Conservation (phyloP, 2,797 vertebrate genomes). For the Syngnathus rostellatus region DNA sequence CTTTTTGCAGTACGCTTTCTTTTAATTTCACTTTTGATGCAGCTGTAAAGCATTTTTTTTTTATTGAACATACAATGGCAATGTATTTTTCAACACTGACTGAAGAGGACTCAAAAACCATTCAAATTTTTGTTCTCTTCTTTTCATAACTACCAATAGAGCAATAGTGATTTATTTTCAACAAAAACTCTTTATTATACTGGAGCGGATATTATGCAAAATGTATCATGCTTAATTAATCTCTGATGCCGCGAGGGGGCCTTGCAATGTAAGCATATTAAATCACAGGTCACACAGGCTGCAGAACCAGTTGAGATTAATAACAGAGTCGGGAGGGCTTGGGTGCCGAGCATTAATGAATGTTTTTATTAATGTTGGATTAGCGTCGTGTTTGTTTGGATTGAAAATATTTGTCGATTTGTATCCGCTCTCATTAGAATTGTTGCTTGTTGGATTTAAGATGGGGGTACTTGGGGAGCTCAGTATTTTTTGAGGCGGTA, state of each 20-base stretch:
- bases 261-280: slow-evolving; percentile 31
- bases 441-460: neutral
- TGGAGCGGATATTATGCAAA: slow-evolving; percentile 44
- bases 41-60: neutral
- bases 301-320: slow-evolving; percentile 14
- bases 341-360: neutral
- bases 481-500: neutral
- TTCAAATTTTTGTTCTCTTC: slow-evolving; percentile 6
- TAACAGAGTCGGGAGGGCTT: slow-evolving; percentile 11
- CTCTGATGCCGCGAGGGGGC: slow-evolving; percentile 23
- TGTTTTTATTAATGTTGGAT: slow-evolving; percentile 25
- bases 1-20: neutral
- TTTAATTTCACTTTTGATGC: neutral
- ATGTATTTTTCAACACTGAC: neutral
- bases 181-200: slow-evolving; percentile 41
- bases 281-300: slow-evolving; percentile 29
- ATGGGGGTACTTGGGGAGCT: too few species aligned
- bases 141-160: slow-evolving; percentile 17
- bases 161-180: slow-evolving; percentile 37
- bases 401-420: slow-evolving; percentile 5
- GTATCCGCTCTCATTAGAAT: neutral
- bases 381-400: slow-evolving; percentile 15
- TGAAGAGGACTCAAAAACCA: slow-evolving; percentile 4
- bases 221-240: slow-evolving; percentile 40
- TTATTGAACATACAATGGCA: neutral